Evolutionary conservation across 1,140 invertebrate genomes (phyloP).

Genomic region (Tetramorium simillimum): DNA sequence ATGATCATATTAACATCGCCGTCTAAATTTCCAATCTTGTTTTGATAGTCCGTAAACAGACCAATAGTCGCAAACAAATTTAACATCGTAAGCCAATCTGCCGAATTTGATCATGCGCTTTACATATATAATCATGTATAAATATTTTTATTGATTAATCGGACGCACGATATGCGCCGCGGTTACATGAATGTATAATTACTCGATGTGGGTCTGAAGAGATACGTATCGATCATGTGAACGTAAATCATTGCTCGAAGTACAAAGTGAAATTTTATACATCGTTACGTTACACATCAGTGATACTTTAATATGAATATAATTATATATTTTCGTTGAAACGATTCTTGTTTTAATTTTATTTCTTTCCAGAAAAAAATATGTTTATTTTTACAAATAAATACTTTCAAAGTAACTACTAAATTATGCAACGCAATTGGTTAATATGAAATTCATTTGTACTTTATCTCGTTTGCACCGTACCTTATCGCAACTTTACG

Average conservation of each 20-base stretch:
- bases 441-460: not conserved
- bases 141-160: slow-evolving; percentile 66
- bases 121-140: slow-evolving; percentile 47
- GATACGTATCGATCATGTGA: slow-evolving; percentile 5
- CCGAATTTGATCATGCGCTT: not conserved
- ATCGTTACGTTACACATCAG: not conserved
- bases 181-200: slow-evolving; percentile 41
- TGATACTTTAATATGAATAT: not conserved
- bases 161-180: not conserved
- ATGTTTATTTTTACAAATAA: not conserved
- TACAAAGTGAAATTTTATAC: slow-evolving; percentile 18
- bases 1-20: not conserved
- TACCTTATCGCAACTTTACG: not conserved
- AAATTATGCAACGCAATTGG: not conserved
- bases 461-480: not conserved
- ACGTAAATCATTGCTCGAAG: not conserved
- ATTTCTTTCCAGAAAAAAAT: not conserved
- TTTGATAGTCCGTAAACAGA: slow-evolving; percentile 31
- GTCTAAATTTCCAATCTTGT: slow-evolving; percentile 7
- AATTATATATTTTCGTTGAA: not conserved
- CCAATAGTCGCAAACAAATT: slow-evolving; percentile 13
- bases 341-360: not conserved
- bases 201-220: slow-evolving; percentile 9
- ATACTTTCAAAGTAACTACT: not conserved
- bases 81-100: slow-evolving; percentile 19